Conservation (phyloP, 2,113 vertebrate genomes). For the Lophotis ruficrista region DNA sequence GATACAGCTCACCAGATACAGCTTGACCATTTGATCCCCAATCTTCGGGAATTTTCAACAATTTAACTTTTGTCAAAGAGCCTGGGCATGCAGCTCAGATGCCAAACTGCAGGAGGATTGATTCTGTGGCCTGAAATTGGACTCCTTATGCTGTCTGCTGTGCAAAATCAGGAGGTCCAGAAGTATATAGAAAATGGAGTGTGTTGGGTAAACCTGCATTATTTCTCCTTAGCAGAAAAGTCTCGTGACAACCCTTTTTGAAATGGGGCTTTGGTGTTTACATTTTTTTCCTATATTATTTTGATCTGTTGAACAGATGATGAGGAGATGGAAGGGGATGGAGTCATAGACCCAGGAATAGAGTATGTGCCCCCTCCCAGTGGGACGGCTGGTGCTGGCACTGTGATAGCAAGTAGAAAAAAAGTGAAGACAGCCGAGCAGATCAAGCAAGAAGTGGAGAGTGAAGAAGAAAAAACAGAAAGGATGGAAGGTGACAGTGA, state of each 20-base stretch:
- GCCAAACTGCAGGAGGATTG: background rate
- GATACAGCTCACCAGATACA: background rate
- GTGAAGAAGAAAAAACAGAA: constrained; percentile 87
- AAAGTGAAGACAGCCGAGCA: constrained; percentile 83
- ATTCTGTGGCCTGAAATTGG: background rate
- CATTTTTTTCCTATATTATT: background rate
- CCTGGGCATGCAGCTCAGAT: background rate
- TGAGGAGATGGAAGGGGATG: constrained; percentile 91
- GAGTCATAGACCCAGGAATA: constrained; percentile 95
- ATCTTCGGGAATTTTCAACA: background rate
- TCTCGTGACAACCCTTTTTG: background rate
- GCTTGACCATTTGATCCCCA: background rate
- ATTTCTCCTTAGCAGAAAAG: background rate
- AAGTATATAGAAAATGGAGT: background rate
- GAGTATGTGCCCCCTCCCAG: constrained; percentile 88
- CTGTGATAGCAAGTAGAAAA: constrained; percentile 76
- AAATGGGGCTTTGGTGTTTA: background rate
- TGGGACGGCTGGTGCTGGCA: constrained; percentile 53
- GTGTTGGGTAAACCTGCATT: background rate
- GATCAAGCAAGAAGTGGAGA: constrained; percentile 93
- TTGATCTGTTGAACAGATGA: constrained; percentile 81
- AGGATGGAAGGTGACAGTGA: constrained; percentile 76
- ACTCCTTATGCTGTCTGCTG: background rate
- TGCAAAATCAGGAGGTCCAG: background rate
- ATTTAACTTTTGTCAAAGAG: background rate